Percentiles rank a stretch among this genome's conserved stretches.
These are phyloP conservation scores for Haemorhous mexicanus DNA, from an alignment of 2,113 vertebrate genomes.

Conservation along the genomic window DNA sequence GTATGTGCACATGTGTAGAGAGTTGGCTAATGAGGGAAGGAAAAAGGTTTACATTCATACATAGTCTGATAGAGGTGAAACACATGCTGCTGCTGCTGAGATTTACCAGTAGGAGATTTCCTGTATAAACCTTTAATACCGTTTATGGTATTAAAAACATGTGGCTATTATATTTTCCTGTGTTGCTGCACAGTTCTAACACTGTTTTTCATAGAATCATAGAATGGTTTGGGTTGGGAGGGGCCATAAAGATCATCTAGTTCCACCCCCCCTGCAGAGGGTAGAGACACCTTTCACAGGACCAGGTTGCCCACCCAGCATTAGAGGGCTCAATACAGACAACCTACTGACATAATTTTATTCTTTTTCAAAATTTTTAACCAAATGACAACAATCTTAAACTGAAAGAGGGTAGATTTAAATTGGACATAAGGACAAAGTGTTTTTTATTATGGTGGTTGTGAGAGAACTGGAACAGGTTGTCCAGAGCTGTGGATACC, in stretches of 20 bases:
- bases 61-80: not conserved
- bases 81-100: not conserved
- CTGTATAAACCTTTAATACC: not conserved
- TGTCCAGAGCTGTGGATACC: not conserved
- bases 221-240: not conserved
- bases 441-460: not conserved
- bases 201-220: not conserved
- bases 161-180: not conserved
- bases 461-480: not conserved
- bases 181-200: not conserved
- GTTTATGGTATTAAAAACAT: not conserved
- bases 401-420: not conserved
- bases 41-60: not conserved
- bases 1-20: not conserved
- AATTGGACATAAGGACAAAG: not conserved
- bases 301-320: rapidly evolving
- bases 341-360: not conserved
- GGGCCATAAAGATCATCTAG: not conserved
- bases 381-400: not conserved
- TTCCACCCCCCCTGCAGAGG: not conserved
- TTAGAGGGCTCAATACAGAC: not conserved
- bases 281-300: not conserved
- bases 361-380: not conserved
- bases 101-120: not conserved
- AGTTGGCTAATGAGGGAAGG: not conserved